Conservation (phyloP, 2,888 invertebrate genomes). For the Automeris io region DNA sequence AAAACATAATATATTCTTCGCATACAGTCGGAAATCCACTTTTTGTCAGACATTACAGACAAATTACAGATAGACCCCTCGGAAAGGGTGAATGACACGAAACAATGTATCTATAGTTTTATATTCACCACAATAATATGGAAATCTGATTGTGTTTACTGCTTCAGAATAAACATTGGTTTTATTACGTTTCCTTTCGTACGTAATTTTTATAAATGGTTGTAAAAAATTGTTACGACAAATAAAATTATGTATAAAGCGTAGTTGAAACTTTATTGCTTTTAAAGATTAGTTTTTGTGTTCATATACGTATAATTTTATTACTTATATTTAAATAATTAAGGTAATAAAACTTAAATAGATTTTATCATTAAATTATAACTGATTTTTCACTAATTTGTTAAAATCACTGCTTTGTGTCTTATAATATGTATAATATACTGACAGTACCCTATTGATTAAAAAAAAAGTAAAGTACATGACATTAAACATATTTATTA, state of each 20-base stretch:
- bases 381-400: too few relatives aligned
- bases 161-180: conserved; percentile 32
- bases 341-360: too few relatives aligned
- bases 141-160: conserved; percentile 46
- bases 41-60: conserved; percentile 25
- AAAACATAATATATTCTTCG: conserved; percentile 26
- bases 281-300: too few relatives aligned
- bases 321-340: too few relatives aligned
- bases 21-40: conserved; percentile 21
- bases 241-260: not conserved
- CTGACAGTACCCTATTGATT: too few relatives aligned
- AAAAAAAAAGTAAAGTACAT: too few relatives aligned
- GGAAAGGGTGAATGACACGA: conserved; percentile 40
- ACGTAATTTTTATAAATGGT: conserved; percentile 26
- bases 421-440: too few relatives aligned
- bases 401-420: too few relatives aligned
- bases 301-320: too few relatives aligned
- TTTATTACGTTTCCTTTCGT: conserved; percentile 38
- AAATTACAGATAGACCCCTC: conserved; percentile 28
- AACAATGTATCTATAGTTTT: conserved; percentile 35
- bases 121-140: conserved; percentile 37
- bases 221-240: not conserved
- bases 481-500: too few relatives aligned
- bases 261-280: not conserved
- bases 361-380: too few relatives aligned